Base-by-base conservation (phyloP, 1,140 invertebrate species). In the Idris sp. region DNA sequence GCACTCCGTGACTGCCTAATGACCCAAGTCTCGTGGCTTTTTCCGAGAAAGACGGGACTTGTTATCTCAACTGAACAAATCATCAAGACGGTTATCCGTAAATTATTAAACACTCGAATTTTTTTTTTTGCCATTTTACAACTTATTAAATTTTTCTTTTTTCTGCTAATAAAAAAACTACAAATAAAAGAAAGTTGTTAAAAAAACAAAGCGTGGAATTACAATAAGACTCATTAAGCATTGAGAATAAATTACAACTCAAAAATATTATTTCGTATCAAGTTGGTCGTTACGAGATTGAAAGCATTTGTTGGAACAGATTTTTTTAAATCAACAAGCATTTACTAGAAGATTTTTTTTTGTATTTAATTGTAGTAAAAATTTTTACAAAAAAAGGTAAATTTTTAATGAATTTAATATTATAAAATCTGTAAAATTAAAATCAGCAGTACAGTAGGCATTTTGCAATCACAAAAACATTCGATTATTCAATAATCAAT, bases 161-260 rank as follows among this genome's bases (percentile, higher is more conserved):
- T 35, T 41, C 7, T 30, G 19, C 19, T 2, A 22, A 6, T 6
- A 22, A 22, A 7, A 30, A 44, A 13, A 13, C 13, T 22, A n/a
- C n/a, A 6, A 22, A 6, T 6, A 6, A 6, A 22, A 22, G 19
- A 41, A 25, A 2, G 0, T 19, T 30, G 5, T 16, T 16, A 51
- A 16, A 54, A 46, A 44, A 58, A 79, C 71, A 78, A 78, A 78
- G 74, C 67, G 51, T 31, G 22, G 54, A 38, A 25, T 74, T 26
- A 85, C 84, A 85, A 86, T 85, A 76, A 79, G 46, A 75, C 83
- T 85, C 83, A 84, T 86, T 82, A 85, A 79, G 79, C 74, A 85
- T 86, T 62, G 77, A 65, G 83, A 85, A 84, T 84, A 83, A 86
- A 84, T 86, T 86, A 84, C 80, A 62, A 54, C 33, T 28, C 46